Evolutionary conservation across 2,888 invertebrate genomes (phyloP).

Genomic region (Taphrorychus bicolor): DNA sequence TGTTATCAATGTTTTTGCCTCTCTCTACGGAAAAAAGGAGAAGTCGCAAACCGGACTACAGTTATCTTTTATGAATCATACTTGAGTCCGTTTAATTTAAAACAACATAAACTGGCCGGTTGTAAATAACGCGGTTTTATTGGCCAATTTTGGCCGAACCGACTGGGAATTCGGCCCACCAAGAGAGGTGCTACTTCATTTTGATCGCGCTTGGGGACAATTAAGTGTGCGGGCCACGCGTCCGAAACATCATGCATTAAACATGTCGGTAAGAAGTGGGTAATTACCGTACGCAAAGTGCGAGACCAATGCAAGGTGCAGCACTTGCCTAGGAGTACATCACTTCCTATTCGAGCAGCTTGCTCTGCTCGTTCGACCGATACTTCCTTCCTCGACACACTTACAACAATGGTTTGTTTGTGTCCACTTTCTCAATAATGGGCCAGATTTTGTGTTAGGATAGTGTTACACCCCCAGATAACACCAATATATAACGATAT

Average conservation of each 20-base stretch:
- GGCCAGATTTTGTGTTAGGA: background rate
- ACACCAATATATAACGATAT: too few species aligned
- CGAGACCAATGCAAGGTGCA: constrained; percentile 38
- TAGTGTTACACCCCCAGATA: too few species aligned
- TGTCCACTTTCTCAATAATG: background rate
- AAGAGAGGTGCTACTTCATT: background rate
- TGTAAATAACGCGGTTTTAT: constrained; percentile 30
- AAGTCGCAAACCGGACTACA: too few species aligned
- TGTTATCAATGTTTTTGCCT: background rate
- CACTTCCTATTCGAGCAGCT: constrained; percentile 33
- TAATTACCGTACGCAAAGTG: constrained; percentile 35
- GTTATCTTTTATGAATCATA: background rate
- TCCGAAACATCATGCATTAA: constrained; percentile 32
- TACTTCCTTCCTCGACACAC: constrained; percentile 35
- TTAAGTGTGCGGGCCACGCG: constrained; percentile 26
- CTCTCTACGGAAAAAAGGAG: too few species aligned
- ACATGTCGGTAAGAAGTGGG: constrained; percentile 38
- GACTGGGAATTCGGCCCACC: background rate
- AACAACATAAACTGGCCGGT: constrained; percentile 26
- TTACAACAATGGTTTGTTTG: background rate
- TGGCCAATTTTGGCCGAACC: constrained; percentile 23
- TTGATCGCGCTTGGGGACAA: background rate
- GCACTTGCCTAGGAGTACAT: constrained; percentile 29
- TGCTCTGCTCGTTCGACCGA: constrained; percentile 21
- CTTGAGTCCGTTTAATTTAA: background rate